A percentile compares a stretch with the other conserved stretches of the same genome.
Evolutionary conservation across 2,888 invertebrate species (phyloP).

Genomic region (Rhaphigaster nebulosa): DNA sequence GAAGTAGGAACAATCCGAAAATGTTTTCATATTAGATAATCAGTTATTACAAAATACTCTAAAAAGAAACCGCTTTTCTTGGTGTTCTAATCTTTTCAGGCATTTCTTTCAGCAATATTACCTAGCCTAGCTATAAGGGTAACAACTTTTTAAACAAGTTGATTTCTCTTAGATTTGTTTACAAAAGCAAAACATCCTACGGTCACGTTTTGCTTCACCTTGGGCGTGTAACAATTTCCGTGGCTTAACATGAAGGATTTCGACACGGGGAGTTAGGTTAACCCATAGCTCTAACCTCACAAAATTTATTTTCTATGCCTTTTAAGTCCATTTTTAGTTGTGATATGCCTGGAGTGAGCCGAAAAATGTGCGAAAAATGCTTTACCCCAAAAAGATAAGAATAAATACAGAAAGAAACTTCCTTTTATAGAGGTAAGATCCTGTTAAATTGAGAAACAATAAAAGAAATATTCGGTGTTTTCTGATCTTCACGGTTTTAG

Average conservation of each 20-base stretch:
- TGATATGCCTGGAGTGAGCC: neutral
- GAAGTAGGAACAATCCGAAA: neutral
- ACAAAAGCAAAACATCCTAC: constrained; percentile 45
- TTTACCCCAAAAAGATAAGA: neutral
- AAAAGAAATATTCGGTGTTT: neutral
- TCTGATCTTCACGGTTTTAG: neutral
- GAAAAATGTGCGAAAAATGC: neutral
- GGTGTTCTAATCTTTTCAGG: constrained; percentile 12
- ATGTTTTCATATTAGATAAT: constrained; percentile 18
- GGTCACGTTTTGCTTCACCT: constrained; percentile 54
- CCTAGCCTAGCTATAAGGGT: neutral
- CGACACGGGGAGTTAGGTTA: constrained; percentile 45
- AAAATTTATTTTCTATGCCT: constrained; percentile 51
- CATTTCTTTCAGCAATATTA: neutral
- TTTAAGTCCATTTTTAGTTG: neutral
- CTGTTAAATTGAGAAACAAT: no score
- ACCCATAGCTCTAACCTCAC: neutral
- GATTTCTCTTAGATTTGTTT: constrained; percentile 36
- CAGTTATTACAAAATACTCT: neutral
- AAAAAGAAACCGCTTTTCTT: neutral
- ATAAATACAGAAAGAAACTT: neutral
- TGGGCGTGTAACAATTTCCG: constrained; percentile 55
- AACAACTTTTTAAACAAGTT: constrained; percentile 28
- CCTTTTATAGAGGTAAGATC: no score
- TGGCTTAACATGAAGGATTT: constrained; percentile 55